Percentiles rank a stretch among this genome's conserved stretches.
These are phyloP conservation scores for Drosophila ambigua DNA, from an alignment of 1,140 invertebrate species.

Conservation along the genomic window DNA sequence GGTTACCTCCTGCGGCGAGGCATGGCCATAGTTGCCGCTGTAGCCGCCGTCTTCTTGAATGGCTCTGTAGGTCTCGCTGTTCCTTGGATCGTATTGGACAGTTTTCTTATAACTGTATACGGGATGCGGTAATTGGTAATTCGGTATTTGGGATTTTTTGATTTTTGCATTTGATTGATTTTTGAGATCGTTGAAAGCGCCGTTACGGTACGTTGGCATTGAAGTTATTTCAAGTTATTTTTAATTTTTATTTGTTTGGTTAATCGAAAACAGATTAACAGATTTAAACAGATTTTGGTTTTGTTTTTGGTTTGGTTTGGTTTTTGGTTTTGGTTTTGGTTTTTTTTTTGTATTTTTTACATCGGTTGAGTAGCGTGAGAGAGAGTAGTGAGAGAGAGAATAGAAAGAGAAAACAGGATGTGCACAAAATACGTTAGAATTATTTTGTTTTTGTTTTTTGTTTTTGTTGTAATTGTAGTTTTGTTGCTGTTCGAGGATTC, in stretches of 20 bases:
- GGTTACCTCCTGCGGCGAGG: slow-evolving; percentile 87
- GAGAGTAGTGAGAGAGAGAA: slow-evolving; percentile 82
- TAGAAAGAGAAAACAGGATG: slow-evolving; percentile 83
- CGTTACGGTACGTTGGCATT: slow-evolving; percentile 54
- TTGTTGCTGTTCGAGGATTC: slow-evolving; percentile 26
- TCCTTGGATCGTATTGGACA: slow-evolving; percentile 91
- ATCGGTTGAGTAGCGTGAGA: slow-evolving; percentile 82
- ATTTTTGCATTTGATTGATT: slow-evolving; percentile 41
- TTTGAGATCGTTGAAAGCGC: slow-evolving; percentile 80
- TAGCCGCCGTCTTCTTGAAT: slow-evolving; percentile 89
- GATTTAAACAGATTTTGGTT: slow-evolving; percentile 25
- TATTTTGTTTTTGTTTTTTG: slow-evolving; percentile 68
- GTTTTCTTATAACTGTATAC: slow-evolving; percentile 87
- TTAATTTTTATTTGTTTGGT: slow-evolving; percentile 40
- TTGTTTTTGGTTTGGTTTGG: slow-evolving; percentile 51
- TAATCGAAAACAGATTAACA: slow-evolving; percentile 27
- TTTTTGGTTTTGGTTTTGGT: slow-evolving; percentile 51
- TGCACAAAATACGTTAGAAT: slow-evolving; percentile 84
- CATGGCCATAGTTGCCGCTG: slow-evolving; percentile 79
- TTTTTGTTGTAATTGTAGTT: slow-evolving; percentile 57
- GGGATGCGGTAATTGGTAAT: slow-evolving; percentile 32
- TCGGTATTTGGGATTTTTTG: slow-evolving; percentile 25
- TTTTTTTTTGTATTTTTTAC: slow-evolving; percentile 68
- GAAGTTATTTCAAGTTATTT: slow-evolving; percentile 54
- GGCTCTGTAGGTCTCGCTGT: slow-evolving; percentile 93